phyloP scores from a whole-genome alignment of 2,113 vertebrate genomes.

The Clarias gariepinus region DNA sequence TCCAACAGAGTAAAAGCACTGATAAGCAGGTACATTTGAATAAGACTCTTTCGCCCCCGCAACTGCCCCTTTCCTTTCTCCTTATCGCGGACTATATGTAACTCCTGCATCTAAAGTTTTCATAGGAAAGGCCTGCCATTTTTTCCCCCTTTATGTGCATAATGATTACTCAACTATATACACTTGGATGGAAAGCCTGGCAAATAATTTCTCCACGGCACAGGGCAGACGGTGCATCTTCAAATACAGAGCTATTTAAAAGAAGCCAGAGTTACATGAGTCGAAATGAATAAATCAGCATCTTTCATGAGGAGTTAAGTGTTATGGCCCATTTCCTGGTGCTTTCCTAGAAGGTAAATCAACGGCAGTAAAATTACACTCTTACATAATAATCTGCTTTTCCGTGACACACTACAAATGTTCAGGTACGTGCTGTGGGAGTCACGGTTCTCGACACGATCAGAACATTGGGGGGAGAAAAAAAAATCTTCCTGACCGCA shows the following conservation, averaged over 20 bases:
- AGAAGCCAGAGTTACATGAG: slow-evolving; percentile 5
- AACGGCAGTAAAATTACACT: not conserved
- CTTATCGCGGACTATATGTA: slow-evolving; percentile 40
- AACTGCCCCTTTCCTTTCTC: slow-evolving; percentile 37
- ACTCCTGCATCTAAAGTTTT: slow-evolving; percentile 35
- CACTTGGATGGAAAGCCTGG: not conserved
- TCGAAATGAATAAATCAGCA: slow-evolving; percentile 12
- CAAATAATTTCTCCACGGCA: not conserved
- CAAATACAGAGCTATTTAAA: not conserved
- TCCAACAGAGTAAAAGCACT: slow-evolving; percentile 68
- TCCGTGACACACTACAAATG: not conserved
- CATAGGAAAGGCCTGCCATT: not conserved
- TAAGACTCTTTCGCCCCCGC: slow-evolving; percentile 38
- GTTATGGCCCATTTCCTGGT: not conserved
- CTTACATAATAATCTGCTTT: not conserved
- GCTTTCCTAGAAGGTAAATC: slow-evolving; percentile 4
- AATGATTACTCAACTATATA: slow-evolving; percentile 5
- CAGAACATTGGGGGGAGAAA: not conserved
- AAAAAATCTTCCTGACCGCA: not conserved
- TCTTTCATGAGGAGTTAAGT: slow-evolving; percentile 2
- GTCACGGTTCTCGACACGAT: not conserved
- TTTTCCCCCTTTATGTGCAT: not conserved
- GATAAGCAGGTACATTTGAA: slow-evolving; percentile 54
- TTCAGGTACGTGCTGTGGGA: slow-evolving; percentile 12
- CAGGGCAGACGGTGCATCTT: not conserved